These are phyloP conservation scores for Stenichneumon culpator DNA, from an alignment of 2,888 invertebrate species.

Conservation along the genomic window DNA sequence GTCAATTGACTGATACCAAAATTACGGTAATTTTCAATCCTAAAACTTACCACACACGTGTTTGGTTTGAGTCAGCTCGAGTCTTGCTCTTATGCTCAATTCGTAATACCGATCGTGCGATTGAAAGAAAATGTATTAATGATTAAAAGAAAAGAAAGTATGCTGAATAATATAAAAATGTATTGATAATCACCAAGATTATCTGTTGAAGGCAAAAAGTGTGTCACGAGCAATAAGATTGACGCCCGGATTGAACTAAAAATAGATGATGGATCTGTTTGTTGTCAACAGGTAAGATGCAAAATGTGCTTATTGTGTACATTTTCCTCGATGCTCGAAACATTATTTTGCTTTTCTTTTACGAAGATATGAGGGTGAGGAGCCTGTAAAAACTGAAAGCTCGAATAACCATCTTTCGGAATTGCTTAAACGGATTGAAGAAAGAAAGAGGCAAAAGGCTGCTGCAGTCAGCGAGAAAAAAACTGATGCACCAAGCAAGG, in stretches of 20 bases:
- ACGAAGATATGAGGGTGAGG: conserved; percentile 77
- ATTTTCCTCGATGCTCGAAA: not conserved
- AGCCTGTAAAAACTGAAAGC: conserved; percentile 70
- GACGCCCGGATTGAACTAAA: not conserved
- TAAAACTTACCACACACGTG: not conserved
- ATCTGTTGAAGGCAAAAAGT: not conserved
- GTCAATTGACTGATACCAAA: not conserved
- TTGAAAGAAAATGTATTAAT: not conserved
- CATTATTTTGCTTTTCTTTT: not conserved
- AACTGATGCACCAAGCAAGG: not conserved
- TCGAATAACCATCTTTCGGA: conserved; percentile 75
- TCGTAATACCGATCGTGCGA: not conserved
- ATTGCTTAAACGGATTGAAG: conserved; percentile 77
- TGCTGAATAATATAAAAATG: not conserved
- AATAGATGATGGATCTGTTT: conserved; percentile 88
- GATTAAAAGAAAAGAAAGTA: not conserved
- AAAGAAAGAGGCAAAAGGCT: conserved; percentile 77
- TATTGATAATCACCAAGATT: not conserved
- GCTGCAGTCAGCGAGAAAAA: conserved; percentile 18
- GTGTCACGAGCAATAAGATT: not conserved
- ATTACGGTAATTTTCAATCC: not conserved
- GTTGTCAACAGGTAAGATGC: conserved; percentile 89
- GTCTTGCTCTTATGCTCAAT: not conserved
- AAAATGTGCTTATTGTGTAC: conserved; percentile 65
- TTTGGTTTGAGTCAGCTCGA: not conserved